Base-by-base conservation (phyloP, 2,113 vertebrate species). In the Eublepharis macularius region DNA sequence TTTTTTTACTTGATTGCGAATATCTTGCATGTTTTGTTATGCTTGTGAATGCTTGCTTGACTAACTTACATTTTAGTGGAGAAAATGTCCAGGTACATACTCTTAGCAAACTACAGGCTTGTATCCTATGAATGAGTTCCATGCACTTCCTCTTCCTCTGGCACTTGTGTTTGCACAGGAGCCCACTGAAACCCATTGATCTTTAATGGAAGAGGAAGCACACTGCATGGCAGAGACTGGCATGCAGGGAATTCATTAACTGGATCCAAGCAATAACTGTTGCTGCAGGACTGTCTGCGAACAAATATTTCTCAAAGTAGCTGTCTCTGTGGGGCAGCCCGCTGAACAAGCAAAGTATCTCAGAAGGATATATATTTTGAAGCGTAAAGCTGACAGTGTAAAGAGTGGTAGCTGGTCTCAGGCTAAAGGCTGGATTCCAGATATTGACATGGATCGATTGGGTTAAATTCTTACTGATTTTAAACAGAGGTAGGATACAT, bases 1-100 rank as follows among this genome's bases (percentile, higher is more conserved):
- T 57, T 77, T 70, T 77, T 72, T 60, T 34, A 79, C 45, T 85
- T 79, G 60, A 72, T 85, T 39, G 19, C 45, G 49, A 49, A 78
- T 26, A 78, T 54, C 32, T 57, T 12, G 57, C 41, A 29, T 57
- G 65, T n/a, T 85, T 70, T 57, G 29, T n/a, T 85, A 26, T 78
- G 29, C 29, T 60, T 60, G 36, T 17, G 43, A 41, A 79, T 63
- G 32, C 36, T 41, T 79, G 69, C 60, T 80, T 73, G 1, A 79
- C 72, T 41, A n/a, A 47, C 47, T 80, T 45, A 77, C 32, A 72
- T 79, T 72, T 85, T 32, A 60, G 16, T 41, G 10, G 39, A 72
- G 57, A 24, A 63, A 75, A 75, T 83, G 57, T 51, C n/a, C 69
- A 81, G 32, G 57, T 5, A 41, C 47, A 65, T 79, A n/a, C 29